Evolutionary conservation across 2,113 vertebrate genomes (phyloP).

Genomic region (Seriola quinqueradiata): DNA sequence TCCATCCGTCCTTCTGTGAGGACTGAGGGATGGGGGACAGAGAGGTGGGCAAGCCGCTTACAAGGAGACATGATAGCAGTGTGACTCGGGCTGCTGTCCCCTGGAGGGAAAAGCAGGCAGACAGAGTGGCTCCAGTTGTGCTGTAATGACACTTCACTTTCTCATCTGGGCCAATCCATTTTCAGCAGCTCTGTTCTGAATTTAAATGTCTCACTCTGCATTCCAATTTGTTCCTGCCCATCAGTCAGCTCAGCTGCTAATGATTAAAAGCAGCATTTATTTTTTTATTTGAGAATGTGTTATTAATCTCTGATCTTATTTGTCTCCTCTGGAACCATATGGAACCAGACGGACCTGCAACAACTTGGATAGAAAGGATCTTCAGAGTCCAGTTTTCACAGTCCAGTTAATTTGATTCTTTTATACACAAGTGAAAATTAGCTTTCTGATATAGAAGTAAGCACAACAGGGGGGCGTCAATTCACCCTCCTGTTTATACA

Average conservation of each 20-base stretch:
- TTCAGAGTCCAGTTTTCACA: not conserved
- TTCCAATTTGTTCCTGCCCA: not conserved
- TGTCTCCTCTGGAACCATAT: not conserved
- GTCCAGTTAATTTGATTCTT: no score
- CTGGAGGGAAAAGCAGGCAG: constrained; percentile 19
- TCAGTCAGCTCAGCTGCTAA: constrained; percentile 15
- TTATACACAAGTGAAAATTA: no score
- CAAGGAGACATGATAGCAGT: constrained; percentile 14
- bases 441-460: no score
- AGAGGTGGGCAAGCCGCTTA: not conserved
- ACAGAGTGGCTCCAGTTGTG: constrained; percentile 6
- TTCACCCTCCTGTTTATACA: no score
- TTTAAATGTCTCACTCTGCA: constrained; percentile 36
- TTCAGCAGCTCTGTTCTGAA: constrained; percentile 4
- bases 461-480: no score
- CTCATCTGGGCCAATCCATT: constrained; percentile 5
- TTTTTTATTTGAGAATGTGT: constrained; percentile 8
- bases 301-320: constrained; percentile 3
- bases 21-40: not conserved
- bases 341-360: not conserved
- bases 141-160: constrained; percentile 13
- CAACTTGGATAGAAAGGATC: not conserved
- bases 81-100: constrained; percentile 18
- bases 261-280: constrained; percentile 30
- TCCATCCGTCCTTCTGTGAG: not conserved